Base-by-base conservation (phyloP, 2,113 vertebrate genomes). In the Maccullochella peelii region DNA sequence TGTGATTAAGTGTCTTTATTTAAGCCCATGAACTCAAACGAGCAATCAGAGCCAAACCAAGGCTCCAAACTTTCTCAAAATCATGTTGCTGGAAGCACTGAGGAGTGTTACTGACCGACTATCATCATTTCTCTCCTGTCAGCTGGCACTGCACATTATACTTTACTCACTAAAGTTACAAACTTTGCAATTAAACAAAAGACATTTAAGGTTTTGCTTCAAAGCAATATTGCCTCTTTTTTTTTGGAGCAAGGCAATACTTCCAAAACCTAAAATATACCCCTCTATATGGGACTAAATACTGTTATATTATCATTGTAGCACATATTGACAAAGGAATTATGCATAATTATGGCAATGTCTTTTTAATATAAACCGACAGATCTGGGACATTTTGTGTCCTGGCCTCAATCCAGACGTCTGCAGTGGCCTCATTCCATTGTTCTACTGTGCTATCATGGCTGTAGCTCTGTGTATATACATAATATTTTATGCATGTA, bases 1-100 rank as follows among this genome's bases (percentile, higher is more conserved):
- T 83, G 87, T 94, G 94, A 94, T 94, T 93, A 92, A 94, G 88
- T 86, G 86, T 89, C 93, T 94, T 92, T 92, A 92, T 94, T 94
- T 93, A 94, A 94, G 92, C 93, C 84, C 84, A 72, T 90, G 89
- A 92, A 93, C 88, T 89, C 86, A 91, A 92, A 92, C 33, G 80
- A 92, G 89, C 87, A 93, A 92, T 92, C 88, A 90, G 89, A 91
- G 89, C 89, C 83, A 90, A 89, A 79, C 73, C 57, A 8, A 83
- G 69, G 80, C 74, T 89, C 87, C 85, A 88, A 84, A 79, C 85
- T 84, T 92, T 79, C 85, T 88, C 86, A 84, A 86, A 92, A 75
- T 77, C 63, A 69, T 83, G 74, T 82, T 73, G 80, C 89, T 92
- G 88, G 83, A 89, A 93, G 89, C 85, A 58, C 44, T 30, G 67